Conservation (phyloP, 2,888 invertebrate species). For the Galerucella nymphaeae region DNA sequence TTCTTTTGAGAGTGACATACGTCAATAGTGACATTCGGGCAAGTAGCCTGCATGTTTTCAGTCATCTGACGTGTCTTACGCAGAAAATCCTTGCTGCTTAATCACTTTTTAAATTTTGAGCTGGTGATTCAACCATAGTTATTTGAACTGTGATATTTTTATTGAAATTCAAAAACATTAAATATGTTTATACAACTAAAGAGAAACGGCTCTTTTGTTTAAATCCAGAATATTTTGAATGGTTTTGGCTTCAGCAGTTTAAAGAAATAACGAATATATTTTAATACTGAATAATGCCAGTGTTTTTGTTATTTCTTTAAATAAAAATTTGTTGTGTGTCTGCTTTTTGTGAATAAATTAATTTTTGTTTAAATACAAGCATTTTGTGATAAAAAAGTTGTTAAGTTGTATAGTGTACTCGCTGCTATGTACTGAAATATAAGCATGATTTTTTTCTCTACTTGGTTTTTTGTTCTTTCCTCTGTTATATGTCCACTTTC, state of each 20-base stretch:
- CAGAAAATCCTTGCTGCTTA: no score
- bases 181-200: no score
- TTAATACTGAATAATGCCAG: background rate
- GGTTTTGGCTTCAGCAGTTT: slow-evolving; percentile 4
- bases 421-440: slow-evolving; percentile 54
- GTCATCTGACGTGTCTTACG: no score
- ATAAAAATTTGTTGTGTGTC: slow-evolving; percentile 2
- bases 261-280: slow-evolving; percentile 1
- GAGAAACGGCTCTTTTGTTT: slow-evolving; percentile 3
- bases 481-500: slow-evolving; percentile 51
- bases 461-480: slow-evolving; percentile 54
- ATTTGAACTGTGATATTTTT: no score
- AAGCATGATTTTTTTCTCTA: slow-evolving; percentile 53
- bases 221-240: background rate
- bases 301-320: slow-evolving; percentile 11
- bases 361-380: slow-evolving; percentile 32
- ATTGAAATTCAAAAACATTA: background rate
- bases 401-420: slow-evolving; percentile 43
- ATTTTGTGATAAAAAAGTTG: slow-evolving; percentile 34
- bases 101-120: no score
- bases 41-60: no score
- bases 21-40: no score
- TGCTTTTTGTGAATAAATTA: slow-evolving; percentile 27
- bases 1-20: no score
- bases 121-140: no score